Evolutionary conservation across 2,888 invertebrate species (phyloP), one percentile per base, ranked within the genome.

Genomic region (Branchellion lobata): DNA sequence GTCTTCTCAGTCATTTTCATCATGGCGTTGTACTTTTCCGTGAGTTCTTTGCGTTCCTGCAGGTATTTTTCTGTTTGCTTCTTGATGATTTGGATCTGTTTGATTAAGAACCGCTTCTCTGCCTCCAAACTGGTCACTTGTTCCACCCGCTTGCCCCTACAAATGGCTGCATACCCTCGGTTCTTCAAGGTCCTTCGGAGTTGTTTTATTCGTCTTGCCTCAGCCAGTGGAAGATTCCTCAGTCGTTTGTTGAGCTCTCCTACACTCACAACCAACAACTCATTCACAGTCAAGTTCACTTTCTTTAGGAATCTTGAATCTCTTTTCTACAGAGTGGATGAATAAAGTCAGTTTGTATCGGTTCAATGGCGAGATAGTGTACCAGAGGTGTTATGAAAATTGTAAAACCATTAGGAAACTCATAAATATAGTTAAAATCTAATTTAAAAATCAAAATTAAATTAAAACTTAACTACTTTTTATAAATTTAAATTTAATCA

Each of bases 91-190:
- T 57, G 61, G 5, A 33, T 77, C 53, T 65, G 33, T 65, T 77
- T 2, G 65, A 40, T 29, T 2, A 73, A 24, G 2, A 27, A 3
- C 3, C 21, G 29, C 31, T 73, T 73, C 31, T 73, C 40, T 36
- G 2, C 24, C 27, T 73, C 73, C 47, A 73, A 47, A 33, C 14
- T 5, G 24, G 8, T 47, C 27, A 77, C 31, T 61, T 61, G 57
- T 34, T 77, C 77, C 31, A 51, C 65, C 53, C 77, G 47, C n/a
- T 77, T 77, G 33, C 40, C 40, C 61, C 77, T 77, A n/a, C 77
- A 77, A 11, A 61, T 61, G 31, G 77, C 77, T 33, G 77, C 77
- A 65, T 77, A 77, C 11, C 77, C 77, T 24, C 77, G 53, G 65
- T 77, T 77, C 24, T 77, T 77, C 14, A 77, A 21, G 14, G 57